Evolutionary conservation across 2,113 vertebrate species (phyloP).

Genomic region (Gasterosteus nipponicus): DNA sequence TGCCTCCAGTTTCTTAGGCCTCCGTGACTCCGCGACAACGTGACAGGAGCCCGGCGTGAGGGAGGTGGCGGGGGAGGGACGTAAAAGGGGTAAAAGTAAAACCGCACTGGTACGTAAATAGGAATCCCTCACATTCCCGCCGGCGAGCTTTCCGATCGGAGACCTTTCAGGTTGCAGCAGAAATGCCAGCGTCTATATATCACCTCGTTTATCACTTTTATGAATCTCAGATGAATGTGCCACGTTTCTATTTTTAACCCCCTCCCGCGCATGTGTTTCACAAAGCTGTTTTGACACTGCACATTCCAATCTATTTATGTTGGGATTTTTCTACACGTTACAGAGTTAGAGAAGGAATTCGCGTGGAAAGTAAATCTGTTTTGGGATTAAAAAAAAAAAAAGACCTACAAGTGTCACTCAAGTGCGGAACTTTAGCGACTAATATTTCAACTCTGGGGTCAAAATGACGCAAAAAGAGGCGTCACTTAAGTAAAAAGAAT

Average conservation of each 20-base stretch:
- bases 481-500: too few relatives aligned
- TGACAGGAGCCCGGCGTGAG: constrained; percentile 64
- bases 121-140: constrained; percentile 61
- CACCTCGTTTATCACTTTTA: constrained; percentile 57
- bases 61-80: constrained; percentile 33
- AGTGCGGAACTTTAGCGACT: neutral
- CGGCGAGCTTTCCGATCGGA: constrained; percentile 50
- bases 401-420: neutral
- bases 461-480: neutral
- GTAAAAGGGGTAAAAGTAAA: constrained; percentile 67
- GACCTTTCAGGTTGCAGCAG: constrained; percentile 50
- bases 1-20: constrained; percentile 25
- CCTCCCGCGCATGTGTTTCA: constrained; percentile 27
- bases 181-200: constrained; percentile 48
- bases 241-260: constrained; percentile 71
- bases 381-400: neutral
- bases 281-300: constrained; percentile 67
- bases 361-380: too few relatives aligned
- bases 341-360: constrained; percentile 31
- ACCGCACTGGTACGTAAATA: constrained; percentile 39
- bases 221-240: constrained; percentile 69
- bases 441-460: neutral
- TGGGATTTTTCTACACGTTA: constrained; percentile 44
- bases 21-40: constrained; percentile 69
- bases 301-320: constrained; percentile 77